phyloP scores from a whole-genome alignment of 2,113 vertebrate species.

The Eolophus roseicapilla region DNA sequence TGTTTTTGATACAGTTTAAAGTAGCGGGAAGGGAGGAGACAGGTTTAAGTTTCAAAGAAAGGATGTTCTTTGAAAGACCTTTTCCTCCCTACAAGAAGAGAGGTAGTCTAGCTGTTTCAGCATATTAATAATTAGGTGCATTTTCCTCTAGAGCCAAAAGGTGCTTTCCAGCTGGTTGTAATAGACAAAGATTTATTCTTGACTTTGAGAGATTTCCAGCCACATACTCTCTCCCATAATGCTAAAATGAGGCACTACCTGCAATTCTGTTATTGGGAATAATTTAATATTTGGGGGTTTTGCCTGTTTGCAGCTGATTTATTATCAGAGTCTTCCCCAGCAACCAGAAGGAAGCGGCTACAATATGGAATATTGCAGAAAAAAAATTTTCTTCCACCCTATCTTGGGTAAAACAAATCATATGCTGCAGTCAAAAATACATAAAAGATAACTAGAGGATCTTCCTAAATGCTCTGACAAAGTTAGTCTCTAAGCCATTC shows the following conservation, averaged over 20 bases:
- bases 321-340: background rate
- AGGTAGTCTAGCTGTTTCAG: background rate
- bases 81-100: background rate
- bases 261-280: background rate
- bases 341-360: background rate
- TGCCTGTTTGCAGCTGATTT: background rate
- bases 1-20: background rate
- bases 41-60: background rate
- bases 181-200: background rate
- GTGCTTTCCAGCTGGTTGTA: background rate
- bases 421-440: background rate
- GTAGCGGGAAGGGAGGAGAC: background rate
- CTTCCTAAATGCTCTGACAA: background rate
- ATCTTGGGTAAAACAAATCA: background rate
- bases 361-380: background rate
- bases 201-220: background rate
- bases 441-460: background rate
- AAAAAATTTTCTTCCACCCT: background rate
- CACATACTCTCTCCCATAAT: background rate
- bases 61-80: background rate
- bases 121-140: background rate
- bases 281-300: background rate
- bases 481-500: background rate
- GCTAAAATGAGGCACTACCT: background rate
- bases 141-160: background rate